phyloP scores from a whole-genome alignment of 2,113 vertebrate genomes.

The Rhodinocichla rosea region DNA sequence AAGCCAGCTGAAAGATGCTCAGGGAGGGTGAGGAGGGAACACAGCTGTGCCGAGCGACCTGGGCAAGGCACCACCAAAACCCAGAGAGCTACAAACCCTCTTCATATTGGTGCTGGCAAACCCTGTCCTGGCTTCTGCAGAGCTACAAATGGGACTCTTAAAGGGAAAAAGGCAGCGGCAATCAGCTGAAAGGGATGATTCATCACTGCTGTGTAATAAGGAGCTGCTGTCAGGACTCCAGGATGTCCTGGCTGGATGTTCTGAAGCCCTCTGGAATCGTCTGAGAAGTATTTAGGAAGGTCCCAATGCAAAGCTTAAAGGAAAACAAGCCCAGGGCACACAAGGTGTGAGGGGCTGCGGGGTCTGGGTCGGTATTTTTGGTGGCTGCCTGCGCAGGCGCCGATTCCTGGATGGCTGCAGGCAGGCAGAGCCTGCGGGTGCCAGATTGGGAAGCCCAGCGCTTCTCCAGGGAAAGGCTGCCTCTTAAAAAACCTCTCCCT shows the following conservation, averaged over 20 bases:
- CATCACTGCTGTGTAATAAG: background rate
- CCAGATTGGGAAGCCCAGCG: constrained; percentile 30
- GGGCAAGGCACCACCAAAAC: background rate
- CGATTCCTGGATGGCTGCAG: background rate
- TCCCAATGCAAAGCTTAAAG: background rate
- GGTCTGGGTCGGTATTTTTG: background rate
- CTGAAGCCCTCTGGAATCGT: background rate
- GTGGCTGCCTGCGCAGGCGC: background rate
- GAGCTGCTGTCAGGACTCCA: background rate
- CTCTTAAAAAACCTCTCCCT: background rate
- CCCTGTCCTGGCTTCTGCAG: background rate
- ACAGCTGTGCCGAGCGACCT: background rate
- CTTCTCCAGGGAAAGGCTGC: background rate
- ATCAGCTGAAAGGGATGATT: background rate
- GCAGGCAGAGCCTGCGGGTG: background rate
- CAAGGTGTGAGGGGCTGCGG: background rate
- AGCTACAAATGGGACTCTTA: background rate
- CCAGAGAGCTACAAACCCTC: background rate
- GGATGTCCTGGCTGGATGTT: background rate
- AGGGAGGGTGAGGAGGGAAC: background rate
- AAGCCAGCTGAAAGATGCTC: constrained; percentile 38
- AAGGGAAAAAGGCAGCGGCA: background rate
- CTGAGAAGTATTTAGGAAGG: background rate
- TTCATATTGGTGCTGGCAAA: background rate
- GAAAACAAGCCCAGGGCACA: background rate